phyloP scores from a whole-genome alignment of 35 echinoderm and acorn worm species.

The Anneissia japonica region DNA sequence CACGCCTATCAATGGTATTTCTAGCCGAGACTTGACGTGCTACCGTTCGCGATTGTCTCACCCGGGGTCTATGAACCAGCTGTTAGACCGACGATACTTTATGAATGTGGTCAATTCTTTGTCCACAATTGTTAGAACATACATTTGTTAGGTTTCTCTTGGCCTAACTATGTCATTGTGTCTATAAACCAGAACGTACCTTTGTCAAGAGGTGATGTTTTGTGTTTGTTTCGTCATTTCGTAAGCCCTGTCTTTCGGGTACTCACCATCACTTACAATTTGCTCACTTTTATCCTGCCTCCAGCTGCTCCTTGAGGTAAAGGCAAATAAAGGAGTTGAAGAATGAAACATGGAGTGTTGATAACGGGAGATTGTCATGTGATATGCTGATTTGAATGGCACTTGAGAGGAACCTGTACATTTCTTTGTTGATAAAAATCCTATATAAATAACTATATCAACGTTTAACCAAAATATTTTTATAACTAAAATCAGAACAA shows the following conservation, averaged over 20 bases:
- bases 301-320: not conserved
- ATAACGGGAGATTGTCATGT: too few relatives aligned
- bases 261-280: not conserved
- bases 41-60: not conserved
- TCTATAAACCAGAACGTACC: not conserved
- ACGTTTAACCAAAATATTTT: too few relatives aligned
- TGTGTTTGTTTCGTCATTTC: not conserved
- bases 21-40: not conserved
- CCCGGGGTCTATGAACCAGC: not conserved
- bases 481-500: too few relatives aligned
- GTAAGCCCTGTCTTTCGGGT: too few relatives aligned
- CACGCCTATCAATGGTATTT: not conserved
- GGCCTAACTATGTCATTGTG: too few relatives aligned
- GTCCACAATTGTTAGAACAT: slow-evolving; percentile 1
- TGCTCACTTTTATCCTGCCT: not conserved
- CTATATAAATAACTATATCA: too few relatives aligned
- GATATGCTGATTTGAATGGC: too few relatives aligned
- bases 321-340: too few relatives aligned
- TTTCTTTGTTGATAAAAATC: too few relatives aligned
- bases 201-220: not conserved
- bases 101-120: not conserved
- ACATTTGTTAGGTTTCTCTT: not conserved
- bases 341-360: too few relatives aligned
- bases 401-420: too few relatives aligned
- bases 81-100: not conserved